Conservation (phyloP, 2,797 vertebrate genomes). For the Myoxocephalus aenaeus region DNA sequence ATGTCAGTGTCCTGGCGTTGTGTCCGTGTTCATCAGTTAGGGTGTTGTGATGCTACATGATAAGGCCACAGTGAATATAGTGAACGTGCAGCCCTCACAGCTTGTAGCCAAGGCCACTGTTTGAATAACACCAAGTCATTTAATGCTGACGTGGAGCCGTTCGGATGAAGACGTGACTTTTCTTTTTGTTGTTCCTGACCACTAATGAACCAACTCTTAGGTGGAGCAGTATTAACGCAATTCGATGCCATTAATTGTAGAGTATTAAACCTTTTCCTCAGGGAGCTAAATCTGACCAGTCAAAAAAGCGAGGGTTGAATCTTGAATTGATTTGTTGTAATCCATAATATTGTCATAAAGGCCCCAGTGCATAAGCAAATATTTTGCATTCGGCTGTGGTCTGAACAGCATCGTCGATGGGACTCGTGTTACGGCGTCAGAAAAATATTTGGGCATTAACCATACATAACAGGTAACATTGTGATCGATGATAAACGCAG, state of each 20-base stretch:
- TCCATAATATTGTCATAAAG: constrained; percentile 28
- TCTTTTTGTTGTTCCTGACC: constrained; percentile 17
- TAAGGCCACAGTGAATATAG: constrained; percentile 33
- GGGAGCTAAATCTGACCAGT: constrained; percentile 67
- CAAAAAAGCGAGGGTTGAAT: constrained; percentile 40
- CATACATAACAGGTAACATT: constrained; percentile 10
- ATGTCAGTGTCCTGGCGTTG: constrained; percentile 85
- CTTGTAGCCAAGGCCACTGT: constrained; percentile 33
- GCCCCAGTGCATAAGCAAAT: constrained; percentile 13
- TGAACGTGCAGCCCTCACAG: constrained; percentile 42
- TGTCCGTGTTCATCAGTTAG: constrained; percentile 81
- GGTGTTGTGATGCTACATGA: constrained; percentile 83
- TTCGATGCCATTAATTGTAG: constrained; percentile 57
- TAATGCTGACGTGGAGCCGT: constrained; percentile 21
- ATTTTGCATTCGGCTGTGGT: constrained; percentile 33
- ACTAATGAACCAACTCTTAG: constrained; percentile 29
- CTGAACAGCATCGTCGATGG: constrained; percentile 20
- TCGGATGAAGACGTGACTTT: constrained; percentile 27
- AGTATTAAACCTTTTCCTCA: constrained; percentile 65
- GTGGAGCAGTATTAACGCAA: constrained; percentile 48
- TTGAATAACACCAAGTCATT: constrained; percentile 23
- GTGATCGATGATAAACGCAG: constrained; percentile 23
- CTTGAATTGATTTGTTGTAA: constrained; percentile 34
- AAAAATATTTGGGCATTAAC: constrained; percentile 31
- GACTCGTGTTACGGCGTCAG: constrained; percentile 19